phyloP scores from a whole-genome alignment of 2,888 invertebrate genomes.

The Seira ritae region DNA sequence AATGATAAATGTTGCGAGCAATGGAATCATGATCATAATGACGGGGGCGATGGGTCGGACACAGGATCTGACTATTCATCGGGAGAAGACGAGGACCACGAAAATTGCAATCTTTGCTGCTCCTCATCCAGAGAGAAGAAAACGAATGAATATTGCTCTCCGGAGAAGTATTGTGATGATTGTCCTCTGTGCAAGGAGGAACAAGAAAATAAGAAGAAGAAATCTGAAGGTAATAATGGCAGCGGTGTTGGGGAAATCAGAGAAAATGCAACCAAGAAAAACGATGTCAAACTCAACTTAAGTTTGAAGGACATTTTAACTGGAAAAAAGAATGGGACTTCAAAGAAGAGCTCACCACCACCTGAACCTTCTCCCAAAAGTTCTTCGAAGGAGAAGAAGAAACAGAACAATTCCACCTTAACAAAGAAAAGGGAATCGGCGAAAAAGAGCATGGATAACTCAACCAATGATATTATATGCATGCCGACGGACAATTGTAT shows the following conservation, averaged over 20 bases:
- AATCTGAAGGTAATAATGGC: background rate
- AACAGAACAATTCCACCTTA: background rate
- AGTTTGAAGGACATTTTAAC: background rate
- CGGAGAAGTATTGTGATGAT: slow-evolving; percentile 37
- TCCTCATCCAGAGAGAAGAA: background rate
- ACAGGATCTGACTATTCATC: background rate
- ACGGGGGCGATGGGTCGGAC: background rate
- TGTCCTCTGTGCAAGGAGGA: slow-evolving; percentile 37
- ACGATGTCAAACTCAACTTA: background rate
- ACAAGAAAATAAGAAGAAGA: background rate
- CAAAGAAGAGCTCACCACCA: no score
- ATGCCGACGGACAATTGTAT: background rate
- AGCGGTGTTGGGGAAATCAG: no score
- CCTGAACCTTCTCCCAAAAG: background rate
- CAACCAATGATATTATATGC: background rate
- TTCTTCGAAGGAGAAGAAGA: background rate
- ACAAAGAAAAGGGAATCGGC: background rate
- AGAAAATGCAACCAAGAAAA: background rate
- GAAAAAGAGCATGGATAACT: background rate
- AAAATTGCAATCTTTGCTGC: slow-evolving; percentile 23
- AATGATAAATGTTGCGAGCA: background rate
- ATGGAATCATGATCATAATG: background rate
- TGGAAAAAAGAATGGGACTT: background rate
- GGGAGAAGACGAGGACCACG: background rate
- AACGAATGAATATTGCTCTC: slow-evolving; percentile 6